These are phyloP conservation scores for Solen grandis DNA, from an alignment of 1,140 invertebrate genomes.

Conservation along the genomic window DNA sequence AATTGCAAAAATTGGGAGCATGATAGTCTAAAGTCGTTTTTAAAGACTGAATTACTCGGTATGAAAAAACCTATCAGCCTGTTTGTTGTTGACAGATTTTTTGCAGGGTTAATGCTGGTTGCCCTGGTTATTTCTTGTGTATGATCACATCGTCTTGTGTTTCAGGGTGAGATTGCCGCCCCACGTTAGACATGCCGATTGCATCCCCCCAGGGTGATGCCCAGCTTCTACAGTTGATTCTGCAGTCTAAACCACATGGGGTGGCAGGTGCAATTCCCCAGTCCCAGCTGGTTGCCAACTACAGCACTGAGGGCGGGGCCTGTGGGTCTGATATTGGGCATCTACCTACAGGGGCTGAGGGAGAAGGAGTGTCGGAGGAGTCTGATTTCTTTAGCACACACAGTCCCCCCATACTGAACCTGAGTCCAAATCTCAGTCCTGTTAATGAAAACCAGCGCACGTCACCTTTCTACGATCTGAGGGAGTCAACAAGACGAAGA, in stretches of 20 bases:
- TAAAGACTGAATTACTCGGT: too few relatives aligned
- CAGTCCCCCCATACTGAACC: constrained; percentile 79
- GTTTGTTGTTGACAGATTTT: too few relatives aligned
- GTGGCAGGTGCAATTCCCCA: constrained; percentile 57
- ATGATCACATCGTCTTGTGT: too few relatives aligned
- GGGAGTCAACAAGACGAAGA: constrained; percentile 75
- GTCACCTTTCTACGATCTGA: constrained; percentile 78
- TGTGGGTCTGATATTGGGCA: constrained; percentile 26
- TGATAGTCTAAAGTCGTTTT: too few relatives aligned
- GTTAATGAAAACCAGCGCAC: constrained; percentile 72
- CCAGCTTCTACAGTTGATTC: constrained; percentile 42
- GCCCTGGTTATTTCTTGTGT: too few relatives aligned
- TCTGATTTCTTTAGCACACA: constrained; percentile 71
- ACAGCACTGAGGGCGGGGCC: constrained; percentile 45
- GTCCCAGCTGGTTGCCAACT: constrained; percentile 64
- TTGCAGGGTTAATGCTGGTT: too few relatives aligned
- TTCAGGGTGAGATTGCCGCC: too few relatives aligned
- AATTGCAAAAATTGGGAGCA: too few relatives aligned
- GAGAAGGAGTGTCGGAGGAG: constrained; percentile 6
- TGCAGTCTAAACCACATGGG: constrained; percentile 61
- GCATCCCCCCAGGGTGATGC: constrained; percentile 70
- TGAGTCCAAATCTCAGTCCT: constrained; percentile 78
- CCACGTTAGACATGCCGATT: constrained; percentile 73
- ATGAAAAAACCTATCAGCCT: too few relatives aligned
- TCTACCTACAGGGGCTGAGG: constrained; percentile 10